A percentile compares a stretch with the other conserved stretches of the same genome.
Conservation (phyloP, 92 coral and sea anemone genomes). For the Plumapathes pennacea region DNA sequence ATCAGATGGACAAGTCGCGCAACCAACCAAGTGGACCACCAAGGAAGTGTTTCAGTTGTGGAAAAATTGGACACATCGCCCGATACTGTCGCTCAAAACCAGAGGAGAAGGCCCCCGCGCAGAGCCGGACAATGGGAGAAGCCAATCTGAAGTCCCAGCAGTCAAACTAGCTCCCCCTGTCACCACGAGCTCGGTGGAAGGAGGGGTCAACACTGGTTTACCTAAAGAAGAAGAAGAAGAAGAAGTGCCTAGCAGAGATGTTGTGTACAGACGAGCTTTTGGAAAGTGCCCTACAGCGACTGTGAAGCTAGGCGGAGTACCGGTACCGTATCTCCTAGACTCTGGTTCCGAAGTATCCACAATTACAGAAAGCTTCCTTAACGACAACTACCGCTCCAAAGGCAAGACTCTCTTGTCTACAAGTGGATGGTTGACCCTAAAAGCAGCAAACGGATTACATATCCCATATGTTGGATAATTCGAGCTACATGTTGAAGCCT, state of each 20-base stretch:
- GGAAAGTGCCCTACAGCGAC: conserved; percentile 48
- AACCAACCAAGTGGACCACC: background rate
- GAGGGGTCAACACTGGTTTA: conserved; percentile 40
- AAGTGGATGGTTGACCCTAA: conserved; percentile 44
- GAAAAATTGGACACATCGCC: background rate
- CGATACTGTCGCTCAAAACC: background rate
- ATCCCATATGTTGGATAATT: conserved; percentile 61
- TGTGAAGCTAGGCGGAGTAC: conserved; percentile 36
- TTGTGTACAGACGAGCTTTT: background rate
- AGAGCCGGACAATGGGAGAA: too few relatives aligned
- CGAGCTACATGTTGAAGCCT: conserved; percentile 56
- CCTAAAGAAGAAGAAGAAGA: background rate
- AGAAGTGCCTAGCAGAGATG: background rate
- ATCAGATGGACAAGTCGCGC: too few relatives aligned
- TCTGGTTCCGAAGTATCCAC: conserved; percentile 66
- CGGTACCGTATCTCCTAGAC: conserved; percentile 49
- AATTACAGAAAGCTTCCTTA: conserved; percentile 47
- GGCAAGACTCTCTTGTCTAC: conserved; percentile 51
- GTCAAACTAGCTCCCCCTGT: conserved; percentile 50
- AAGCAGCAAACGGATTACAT: conserved; percentile 68
- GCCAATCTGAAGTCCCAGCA: background rate
- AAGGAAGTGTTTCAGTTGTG: background rate
- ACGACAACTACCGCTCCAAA: conserved; percentile 27
- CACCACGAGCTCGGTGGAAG: conserved; percentile 31
- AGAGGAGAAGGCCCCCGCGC: background rate